A percentile compares a stretch with the other conserved stretches of the same genome.
Evolutionary conservation across 2,113 vertebrate genomes (phyloP).

Genomic region (Columba livia): DNA sequence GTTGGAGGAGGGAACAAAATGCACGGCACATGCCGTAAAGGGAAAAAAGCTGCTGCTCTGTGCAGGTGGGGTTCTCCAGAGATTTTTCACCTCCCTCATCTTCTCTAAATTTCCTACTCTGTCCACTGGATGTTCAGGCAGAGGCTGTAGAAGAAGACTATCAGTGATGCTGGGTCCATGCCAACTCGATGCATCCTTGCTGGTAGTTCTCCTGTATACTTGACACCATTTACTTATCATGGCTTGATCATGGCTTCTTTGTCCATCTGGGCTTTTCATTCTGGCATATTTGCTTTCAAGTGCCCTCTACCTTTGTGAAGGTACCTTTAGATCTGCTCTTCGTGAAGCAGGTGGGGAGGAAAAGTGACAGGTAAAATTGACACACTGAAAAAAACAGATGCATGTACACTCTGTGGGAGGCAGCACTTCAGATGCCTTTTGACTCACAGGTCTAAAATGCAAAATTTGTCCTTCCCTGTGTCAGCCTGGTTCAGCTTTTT

Average conservation of each 20-base stretch:
- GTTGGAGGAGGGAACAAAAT: neutral
- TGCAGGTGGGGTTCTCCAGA: neutral
- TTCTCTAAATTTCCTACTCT: neutral
- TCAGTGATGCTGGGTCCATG: neutral
- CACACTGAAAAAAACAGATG: neutral
- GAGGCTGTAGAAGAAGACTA: neutral
- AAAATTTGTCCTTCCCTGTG: neutral
- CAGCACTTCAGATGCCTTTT: neutral
- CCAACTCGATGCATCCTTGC: accelerated
- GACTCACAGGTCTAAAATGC: neutral
- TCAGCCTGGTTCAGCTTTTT: neutral
- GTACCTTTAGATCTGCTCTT: neutral
- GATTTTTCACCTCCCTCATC: neutral
- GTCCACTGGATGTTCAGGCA: neutral
- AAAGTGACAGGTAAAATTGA: neutral
- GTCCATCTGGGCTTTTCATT: neutral
- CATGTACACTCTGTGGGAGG: neutral
- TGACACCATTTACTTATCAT: neutral
- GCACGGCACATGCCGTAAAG: accelerated
- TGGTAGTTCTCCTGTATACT: neutral
- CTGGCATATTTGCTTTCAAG: constrained; percentile 14
- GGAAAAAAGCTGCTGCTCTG: neutral
- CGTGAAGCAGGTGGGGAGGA: neutral
- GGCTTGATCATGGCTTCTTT: neutral
- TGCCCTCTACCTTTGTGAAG: neutral